Evolutionary conservation across 2,888 invertebrate species (phyloP).

Genomic region (Ethmia dodecea): DNA sequence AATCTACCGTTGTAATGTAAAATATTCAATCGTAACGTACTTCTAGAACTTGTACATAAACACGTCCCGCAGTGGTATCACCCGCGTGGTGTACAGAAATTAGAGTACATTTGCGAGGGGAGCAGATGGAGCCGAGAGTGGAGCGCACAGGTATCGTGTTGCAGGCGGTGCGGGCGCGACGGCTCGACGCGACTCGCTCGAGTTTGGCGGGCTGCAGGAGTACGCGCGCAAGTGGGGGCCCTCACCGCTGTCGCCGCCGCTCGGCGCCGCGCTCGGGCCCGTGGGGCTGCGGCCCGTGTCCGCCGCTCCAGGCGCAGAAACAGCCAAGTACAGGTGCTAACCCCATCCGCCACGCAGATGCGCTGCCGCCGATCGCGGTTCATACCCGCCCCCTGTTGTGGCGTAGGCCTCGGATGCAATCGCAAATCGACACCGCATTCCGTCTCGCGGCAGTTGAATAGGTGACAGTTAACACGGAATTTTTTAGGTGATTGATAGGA

Average conservation of each 20-base stretch:
- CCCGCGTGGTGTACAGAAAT: slow-evolving; percentile 23
- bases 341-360: slow-evolving; percentile 9
- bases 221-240: slow-evolving; percentile 78
- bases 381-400: too few species aligned
- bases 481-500: too few species aligned
- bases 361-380: slow-evolving; percentile 1
- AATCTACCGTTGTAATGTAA: slow-evolving; percentile 18
- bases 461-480: too few species aligned
- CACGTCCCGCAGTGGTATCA: slow-evolving; percentile 6
- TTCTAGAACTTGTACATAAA: slow-evolving; percentile 27
- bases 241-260: slow-evolving; percentile 84
- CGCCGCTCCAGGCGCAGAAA: slow-evolving; percentile 94
- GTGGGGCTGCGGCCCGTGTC: slow-evolving; percentile 80
- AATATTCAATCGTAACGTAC: slow-evolving; percentile 17
- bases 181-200: slow-evolving; percentile 75
- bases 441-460: too few species aligned
- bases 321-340: slow-evolving; percentile 81
- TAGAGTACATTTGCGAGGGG: slow-evolving; percentile 18
- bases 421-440: too few species aligned
- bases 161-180: slow-evolving; percentile 43
- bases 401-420: too few species aligned
- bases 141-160: slow-evolving; percentile 45
- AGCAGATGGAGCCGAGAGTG: slow-evolving; percentile 23
- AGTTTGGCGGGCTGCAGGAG: slow-evolving; percentile 75
- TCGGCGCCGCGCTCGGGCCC: slow-evolving; percentile 79